Evolutionary conservation across 2,113 vertebrate species (phyloP).

Genomic region (Ciconia boyciana): DNA sequence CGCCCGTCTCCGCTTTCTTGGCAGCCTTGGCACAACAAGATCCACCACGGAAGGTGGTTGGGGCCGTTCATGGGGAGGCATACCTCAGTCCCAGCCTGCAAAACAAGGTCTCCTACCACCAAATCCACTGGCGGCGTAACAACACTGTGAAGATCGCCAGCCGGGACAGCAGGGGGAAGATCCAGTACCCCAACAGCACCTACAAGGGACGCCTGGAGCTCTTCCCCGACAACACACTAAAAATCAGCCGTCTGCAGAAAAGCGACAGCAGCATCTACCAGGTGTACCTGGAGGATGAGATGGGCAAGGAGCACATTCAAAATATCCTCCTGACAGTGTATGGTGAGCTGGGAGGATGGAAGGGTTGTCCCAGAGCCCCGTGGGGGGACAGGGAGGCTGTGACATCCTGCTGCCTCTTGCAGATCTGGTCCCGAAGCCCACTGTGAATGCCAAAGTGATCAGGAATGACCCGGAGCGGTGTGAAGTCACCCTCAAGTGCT

Average conservation of each 20-base stretch:
- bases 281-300: neutral
- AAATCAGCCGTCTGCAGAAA: neutral
- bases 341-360: neutral
- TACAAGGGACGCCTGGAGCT: neutral
- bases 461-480: accelerated
- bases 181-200: neutral
- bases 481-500: neutral
- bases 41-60: accelerated
- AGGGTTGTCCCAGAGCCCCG: accelerated
- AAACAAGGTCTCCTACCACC: accelerated
- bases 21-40: accelerated
- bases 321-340: neutral
- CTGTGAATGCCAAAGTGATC: accelerated
- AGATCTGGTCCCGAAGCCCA: neutral
- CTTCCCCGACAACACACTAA: neutral
- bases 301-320: accelerated
- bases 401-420: neutral
- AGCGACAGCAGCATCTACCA: neutral
- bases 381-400: accelerated
- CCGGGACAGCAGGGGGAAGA: accelerated
- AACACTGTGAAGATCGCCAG: accelerated
- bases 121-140: neutral
- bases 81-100: neutral
- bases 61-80: accelerated
- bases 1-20: accelerated